These are phyloP conservation scores for Nyctereutes procyonoides DNA, from an alignment of 2,113 vertebrate genomes.

Conservation along the genomic window DNA sequence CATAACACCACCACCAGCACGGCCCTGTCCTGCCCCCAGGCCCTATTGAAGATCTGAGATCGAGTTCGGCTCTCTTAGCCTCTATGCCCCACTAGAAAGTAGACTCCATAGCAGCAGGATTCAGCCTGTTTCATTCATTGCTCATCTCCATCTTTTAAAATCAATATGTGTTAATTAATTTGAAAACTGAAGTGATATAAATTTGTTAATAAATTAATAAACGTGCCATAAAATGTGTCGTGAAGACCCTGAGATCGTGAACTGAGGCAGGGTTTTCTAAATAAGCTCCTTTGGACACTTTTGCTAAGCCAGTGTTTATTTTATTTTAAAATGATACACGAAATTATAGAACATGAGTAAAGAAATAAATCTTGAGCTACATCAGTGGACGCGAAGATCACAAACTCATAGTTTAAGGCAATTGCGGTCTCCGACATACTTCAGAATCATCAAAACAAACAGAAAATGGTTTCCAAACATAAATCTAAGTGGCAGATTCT, in stretches of 20 bases:
- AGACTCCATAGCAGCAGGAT: too few relatives aligned
- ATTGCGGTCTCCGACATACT: background rate
- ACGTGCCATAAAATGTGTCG: fast-evolving
- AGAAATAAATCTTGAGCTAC: background rate
- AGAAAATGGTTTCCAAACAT: background rate
- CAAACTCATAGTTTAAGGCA: too few relatives aligned
- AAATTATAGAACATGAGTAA: background rate
- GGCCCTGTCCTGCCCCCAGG: background rate
- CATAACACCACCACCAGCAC: too few relatives aligned
- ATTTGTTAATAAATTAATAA: background rate
- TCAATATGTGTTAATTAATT: background rate
- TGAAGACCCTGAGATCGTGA: fast-evolving
- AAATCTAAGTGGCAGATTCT: background rate
- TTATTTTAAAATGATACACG: fast-evolving
- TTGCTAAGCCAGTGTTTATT: background rate
- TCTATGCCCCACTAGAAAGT: background rate
- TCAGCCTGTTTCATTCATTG: background rate
- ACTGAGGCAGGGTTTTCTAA: fast-evolving
- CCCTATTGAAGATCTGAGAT: too few relatives aligned
- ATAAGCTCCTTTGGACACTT: fast-evolving
- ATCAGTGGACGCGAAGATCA: background rate
- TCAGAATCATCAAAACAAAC: background rate
- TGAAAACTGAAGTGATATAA: background rate
- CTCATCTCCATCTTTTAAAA: background rate
- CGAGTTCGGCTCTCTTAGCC: too few relatives aligned